Conservation (phyloP, 2,888 invertebrate species). For the Clepsis dumicolana region DNA sequence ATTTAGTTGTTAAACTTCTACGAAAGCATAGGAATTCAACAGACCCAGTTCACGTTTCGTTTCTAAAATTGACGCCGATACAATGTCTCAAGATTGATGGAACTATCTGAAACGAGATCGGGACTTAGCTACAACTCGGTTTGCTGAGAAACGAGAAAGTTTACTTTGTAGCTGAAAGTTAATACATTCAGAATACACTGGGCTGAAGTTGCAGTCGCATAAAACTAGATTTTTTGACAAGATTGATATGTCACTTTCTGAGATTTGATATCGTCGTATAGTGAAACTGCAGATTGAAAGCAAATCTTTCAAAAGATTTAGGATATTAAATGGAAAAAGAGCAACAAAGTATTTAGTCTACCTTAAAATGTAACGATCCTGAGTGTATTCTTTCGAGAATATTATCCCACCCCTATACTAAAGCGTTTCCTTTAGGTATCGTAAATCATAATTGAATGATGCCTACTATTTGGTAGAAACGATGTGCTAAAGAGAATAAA, state of each 20-base stretch:
- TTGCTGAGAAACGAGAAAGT: conserved; percentile 30
- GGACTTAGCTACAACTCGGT: conserved; percentile 52
- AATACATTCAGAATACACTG: conserved; percentile 27
- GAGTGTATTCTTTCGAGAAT: no score
- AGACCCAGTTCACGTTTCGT: conserved; percentile 57
- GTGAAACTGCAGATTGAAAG: conserved; percentile 1
- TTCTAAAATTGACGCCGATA: conserved; percentile 68
- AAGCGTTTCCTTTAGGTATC: no score
- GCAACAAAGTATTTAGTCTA: neutral
- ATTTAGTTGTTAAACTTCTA: neutral
- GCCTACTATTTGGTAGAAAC: no score
- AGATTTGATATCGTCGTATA: neutral
- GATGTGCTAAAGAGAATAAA: no score
- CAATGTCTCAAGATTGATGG: conserved; percentile 80
- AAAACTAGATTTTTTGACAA: conserved; percentile 10
- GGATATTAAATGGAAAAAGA: neutral
- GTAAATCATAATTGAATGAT: no score
- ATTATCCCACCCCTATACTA: no score
- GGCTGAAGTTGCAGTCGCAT: neutral
- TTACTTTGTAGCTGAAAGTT: conserved; percentile 37
- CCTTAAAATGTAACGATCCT: no score
- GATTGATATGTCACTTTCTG: conserved; percentile 1
- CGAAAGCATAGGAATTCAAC: conserved; percentile 54
- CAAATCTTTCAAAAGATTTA: neutral
- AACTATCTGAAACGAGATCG: conserved; percentile 79